phyloP scores from a whole-genome alignment of 1,140 invertebrate genomes.

The Hyposmocoma kahamanoa region DNA sequence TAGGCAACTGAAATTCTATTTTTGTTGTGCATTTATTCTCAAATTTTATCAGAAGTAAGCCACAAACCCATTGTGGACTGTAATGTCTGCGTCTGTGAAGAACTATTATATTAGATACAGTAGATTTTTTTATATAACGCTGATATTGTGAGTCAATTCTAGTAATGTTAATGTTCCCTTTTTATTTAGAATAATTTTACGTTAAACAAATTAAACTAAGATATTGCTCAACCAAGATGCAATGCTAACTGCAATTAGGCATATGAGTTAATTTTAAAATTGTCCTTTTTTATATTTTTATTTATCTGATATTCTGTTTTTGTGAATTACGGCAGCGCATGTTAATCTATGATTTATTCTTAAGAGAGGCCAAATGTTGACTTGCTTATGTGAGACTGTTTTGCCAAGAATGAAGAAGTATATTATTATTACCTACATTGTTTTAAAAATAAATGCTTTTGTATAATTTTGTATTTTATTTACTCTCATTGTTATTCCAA shows the following conservation, averaged over 20 bases:
- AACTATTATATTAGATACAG: constrained; percentile 51
- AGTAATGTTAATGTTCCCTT: constrained; percentile 65
- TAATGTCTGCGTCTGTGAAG: constrained; percentile 56
- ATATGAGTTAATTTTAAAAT: constrained; percentile 50
- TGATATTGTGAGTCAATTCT: constrained; percentile 70
- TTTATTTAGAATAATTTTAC: constrained; percentile 66
- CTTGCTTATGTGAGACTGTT: constrained; percentile 74
- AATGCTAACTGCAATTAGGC: constrained; percentile 62
- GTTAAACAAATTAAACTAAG: constrained; percentile 58
- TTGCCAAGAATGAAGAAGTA: constrained; percentile 74
- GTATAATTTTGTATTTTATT: constrained; percentile 32
- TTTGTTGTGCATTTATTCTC: constrained; percentile 71
- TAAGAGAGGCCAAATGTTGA: constrained; percentile 74
- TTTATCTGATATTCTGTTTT: constrained; percentile 66
- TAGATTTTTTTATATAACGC: constrained; percentile 61
- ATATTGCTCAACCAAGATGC: constrained; percentile 67
- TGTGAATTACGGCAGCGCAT: constrained; percentile 70
- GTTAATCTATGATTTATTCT: constrained; percentile 69
- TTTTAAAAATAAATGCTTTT: constrained; percentile 75
- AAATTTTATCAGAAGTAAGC: constrained; percentile 61
- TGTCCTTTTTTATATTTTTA: constrained; percentile 61
- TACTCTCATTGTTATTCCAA: too few relatives aligned
- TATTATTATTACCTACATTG: constrained; percentile 73
- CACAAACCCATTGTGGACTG: constrained; percentile 67
- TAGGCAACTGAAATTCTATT: constrained; percentile 67